These are phyloP conservation scores for Nomada ferruginata DNA, from an alignment of 2,888 invertebrate species.

Conservation along the genomic window DNA sequence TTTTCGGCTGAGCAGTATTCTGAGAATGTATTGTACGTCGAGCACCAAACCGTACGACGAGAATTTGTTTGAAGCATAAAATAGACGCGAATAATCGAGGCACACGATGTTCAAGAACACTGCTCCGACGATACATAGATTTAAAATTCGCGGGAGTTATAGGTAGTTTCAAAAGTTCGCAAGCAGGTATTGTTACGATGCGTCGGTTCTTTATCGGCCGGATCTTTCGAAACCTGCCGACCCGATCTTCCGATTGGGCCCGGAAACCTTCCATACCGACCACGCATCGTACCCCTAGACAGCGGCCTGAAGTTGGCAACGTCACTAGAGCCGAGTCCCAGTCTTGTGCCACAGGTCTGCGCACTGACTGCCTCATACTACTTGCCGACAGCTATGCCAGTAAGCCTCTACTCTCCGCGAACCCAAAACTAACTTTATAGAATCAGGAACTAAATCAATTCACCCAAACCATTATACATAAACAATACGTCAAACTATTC, in stretches of 20 bases:
- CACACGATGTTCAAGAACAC: too few relatives aligned
- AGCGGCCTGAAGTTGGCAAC: constrained; percentile 10
- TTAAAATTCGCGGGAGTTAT: neutral
- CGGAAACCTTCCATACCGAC: constrained; percentile 77
- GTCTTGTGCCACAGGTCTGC: constrained; percentile 11
- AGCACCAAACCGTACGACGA: neutral
- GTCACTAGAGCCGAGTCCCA: too few relatives aligned
- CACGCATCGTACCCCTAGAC: constrained; percentile 26
- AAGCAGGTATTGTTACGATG: neutral
- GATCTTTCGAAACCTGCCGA: constrained; percentile 49
- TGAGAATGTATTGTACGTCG: neutral
- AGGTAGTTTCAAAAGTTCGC: neutral
- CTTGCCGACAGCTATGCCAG: neutral
- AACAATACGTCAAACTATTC: too few relatives aligned
- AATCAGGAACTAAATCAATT: too few relatives aligned
- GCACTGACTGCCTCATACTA: neutral
- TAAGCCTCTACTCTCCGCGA: too few relatives aligned
- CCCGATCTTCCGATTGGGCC: constrained; percentile 68
- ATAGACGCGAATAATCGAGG: too few relatives aligned
- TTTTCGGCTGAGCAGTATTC: neutral
- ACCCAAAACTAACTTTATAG: too few relatives aligned
- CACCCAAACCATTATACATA: too few relatives aligned
- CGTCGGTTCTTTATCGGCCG: constrained; percentile 68
- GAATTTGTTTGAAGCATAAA: too few relatives aligned
- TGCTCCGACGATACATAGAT: neutral